A percentile compares a stretch with the other conserved stretches of the same genome.
Conservation (phyloP, 2,113 vertebrate species). For the Sminthopsis crassicaudata region DNA sequence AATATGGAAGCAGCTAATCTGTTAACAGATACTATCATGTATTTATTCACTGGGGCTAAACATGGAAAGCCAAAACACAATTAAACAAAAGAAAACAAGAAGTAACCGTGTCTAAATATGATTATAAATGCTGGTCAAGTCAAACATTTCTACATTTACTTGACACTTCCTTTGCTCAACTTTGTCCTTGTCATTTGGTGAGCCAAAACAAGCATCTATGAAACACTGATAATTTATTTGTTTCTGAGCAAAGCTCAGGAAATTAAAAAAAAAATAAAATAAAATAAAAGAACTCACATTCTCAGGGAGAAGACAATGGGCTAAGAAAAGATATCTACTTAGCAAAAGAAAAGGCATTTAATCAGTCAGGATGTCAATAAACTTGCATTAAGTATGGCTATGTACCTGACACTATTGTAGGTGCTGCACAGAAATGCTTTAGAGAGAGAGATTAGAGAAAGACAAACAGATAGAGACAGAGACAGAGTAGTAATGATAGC, state of each 20-base stretch:
- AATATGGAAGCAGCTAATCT: background rate
- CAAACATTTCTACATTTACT: background rate
- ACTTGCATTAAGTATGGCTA: background rate
- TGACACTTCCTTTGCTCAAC: background rate
- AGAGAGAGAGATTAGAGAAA: background rate
- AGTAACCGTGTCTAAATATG: background rate
- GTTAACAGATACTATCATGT: background rate
- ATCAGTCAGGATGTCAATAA: background rate
- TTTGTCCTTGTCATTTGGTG: background rate
- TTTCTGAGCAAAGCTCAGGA: background rate
- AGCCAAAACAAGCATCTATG: background rate
- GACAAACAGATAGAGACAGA: background rate
- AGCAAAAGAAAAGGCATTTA: background rate
- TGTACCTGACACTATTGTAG: background rate
- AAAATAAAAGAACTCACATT: background rate
- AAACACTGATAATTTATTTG: background rate
- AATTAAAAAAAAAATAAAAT: background rate
- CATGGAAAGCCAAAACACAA: background rate
- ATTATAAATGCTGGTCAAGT: background rate
- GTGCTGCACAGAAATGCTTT: background rate
- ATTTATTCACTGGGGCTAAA: background rate
- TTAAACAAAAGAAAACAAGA: background rate
- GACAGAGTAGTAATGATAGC: background rate
- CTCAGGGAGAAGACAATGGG: background rate
- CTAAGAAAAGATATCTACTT: background rate